Conservation (phyloP, 2,797 vertebrate species). For the Borostomias antarcticus region DNA sequence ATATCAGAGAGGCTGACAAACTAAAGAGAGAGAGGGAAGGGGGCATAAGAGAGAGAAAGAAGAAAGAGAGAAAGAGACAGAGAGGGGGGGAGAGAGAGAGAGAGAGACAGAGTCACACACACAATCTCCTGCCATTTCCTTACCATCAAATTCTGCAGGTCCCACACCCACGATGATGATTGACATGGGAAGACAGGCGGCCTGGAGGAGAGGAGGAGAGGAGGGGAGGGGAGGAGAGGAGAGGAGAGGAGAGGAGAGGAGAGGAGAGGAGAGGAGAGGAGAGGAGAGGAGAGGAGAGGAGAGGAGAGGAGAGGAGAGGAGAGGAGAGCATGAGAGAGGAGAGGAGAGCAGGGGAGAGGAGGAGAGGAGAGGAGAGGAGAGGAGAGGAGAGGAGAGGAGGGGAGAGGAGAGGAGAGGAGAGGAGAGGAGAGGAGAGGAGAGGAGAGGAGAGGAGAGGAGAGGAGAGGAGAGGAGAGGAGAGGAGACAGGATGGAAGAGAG, state of each 20-base stretch:
- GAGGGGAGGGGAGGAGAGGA: too few species aligned
- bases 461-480: neutral
- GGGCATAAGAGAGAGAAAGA: constrained; percentile 1
- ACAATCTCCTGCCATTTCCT: constrained; percentile 53
- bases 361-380: neutral
- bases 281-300: neutral
- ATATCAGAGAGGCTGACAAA: too few species aligned
- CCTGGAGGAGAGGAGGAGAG: constrained; percentile 49
- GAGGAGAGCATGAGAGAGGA: neutral
- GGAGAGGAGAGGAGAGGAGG: neutral
- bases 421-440: neutral
- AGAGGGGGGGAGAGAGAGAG: neutral
- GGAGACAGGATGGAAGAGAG: too few species aligned
- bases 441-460: neutral
- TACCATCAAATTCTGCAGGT: constrained; percentile 96
- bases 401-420: neutral
- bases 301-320: neutral
- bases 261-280: neutral
- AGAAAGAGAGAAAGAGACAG: neutral
- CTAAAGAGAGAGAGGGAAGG: neutral
- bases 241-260: neutral
- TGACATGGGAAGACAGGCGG: constrained; percentile 93
- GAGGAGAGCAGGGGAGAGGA: neutral
- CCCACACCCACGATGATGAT: constrained; percentile 98
- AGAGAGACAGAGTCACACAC: neutral